phyloP scores from a whole-genome alignment of 2,797 vertebrate species.

The Denticeps clupeoides region DNA sequence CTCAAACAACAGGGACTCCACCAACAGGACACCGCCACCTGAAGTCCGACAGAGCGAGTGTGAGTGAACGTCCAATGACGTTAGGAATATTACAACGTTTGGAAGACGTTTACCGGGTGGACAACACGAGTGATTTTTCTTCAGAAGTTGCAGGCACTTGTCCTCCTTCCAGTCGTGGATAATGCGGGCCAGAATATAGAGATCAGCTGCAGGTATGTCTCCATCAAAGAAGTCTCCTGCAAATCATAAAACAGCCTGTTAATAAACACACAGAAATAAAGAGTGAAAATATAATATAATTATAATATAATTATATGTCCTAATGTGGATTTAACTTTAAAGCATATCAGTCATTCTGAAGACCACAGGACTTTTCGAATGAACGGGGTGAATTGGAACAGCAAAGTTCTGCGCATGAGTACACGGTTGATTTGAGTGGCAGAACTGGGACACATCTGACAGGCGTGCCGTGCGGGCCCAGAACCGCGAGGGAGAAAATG shows the following conservation, averaged over 20 bases:
- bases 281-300: neutral
- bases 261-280: neutral
- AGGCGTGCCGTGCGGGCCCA: too few relatives aligned
- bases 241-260: neutral
- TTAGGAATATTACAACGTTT: too few relatives aligned
- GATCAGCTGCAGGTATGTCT: constrained; percentile 50
- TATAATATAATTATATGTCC: too few relatives aligned
- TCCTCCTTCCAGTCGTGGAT: constrained; percentile 63
- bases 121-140: constrained; percentile 45
- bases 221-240: constrained; percentile 59
- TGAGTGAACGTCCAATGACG: too few relatives aligned
- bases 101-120: constrained; percentile 38
- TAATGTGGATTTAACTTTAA: too few relatives aligned
- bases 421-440: too few relatives aligned
- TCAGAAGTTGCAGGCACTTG: constrained; percentile 48
- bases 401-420: too few relatives aligned
- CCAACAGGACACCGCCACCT: constrained; percentile 58
- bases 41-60: neutral
- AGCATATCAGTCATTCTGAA: too few relatives aligned
- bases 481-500: too few relatives aligned
- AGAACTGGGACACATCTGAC: too few relatives aligned
- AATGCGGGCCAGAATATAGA: constrained; percentile 57
- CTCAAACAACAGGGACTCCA: constrained; percentile 55
- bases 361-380: too few relatives aligned
- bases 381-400: too few relatives aligned